These are phyloP conservation scores for Laupala kohalensis DNA, from an alignment of 1,140 invertebrate species.

Conservation along the genomic window DNA sequence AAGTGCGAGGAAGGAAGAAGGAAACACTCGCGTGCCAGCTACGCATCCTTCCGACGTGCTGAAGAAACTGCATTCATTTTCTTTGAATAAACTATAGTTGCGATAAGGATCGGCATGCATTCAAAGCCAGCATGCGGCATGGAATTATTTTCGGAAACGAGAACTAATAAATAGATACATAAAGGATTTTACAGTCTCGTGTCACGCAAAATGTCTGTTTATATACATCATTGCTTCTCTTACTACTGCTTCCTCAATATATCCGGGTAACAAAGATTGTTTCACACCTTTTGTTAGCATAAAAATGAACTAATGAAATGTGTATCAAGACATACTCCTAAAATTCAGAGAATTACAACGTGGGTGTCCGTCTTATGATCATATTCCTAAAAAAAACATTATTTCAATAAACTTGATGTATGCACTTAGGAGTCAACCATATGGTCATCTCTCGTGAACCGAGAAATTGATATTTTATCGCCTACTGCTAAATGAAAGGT, in stretches of 20 bases:
- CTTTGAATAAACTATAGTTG: background rate
- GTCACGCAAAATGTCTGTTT: background rate
- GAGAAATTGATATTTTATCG: no score
- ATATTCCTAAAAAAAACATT: no score
- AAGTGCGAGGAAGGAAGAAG: no score
- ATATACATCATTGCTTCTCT: background rate
- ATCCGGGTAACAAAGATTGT: background rate
- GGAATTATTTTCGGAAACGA: background rate
- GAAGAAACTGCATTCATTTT: background rate
- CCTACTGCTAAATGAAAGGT: no score
- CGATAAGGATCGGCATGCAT: background rate
- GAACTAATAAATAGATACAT: background rate
- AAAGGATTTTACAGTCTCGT: background rate
- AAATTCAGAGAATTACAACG: no score
- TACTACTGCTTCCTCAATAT: background rate
- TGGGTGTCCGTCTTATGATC: no score
- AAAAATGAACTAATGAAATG: no score
- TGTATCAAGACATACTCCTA: no score
- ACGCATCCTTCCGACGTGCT: background rate
- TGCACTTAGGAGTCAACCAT: no score
- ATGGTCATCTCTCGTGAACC: no score
- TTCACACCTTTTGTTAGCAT: background rate
- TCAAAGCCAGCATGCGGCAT: background rate
- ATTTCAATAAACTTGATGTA: no score
- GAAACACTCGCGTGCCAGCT: background rate